phyloP scores from a whole-genome alignment of 2,888 invertebrate genomes.

The Aporophyla lueneburgensis region DNA sequence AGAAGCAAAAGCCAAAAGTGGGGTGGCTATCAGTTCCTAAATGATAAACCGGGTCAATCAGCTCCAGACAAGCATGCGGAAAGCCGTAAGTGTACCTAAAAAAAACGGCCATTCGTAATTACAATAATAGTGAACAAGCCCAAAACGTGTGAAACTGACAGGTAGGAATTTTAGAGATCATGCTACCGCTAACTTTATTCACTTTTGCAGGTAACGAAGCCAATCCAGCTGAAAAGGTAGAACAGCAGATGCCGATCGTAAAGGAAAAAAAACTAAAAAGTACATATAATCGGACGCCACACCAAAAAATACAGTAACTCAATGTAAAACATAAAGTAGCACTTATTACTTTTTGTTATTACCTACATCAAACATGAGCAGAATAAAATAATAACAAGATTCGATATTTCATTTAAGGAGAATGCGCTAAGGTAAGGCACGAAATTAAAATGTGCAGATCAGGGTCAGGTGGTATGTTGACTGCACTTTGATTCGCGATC shows the following conservation, averaged over 20 bases:
- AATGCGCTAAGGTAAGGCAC: too few species aligned
- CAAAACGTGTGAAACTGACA: background rate
- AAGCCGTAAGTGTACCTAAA: background rate
- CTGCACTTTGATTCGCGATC: too few species aligned
- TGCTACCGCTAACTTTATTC: background rate
- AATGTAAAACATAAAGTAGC: background rate
- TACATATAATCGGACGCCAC: background rate
- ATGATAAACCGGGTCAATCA: background rate
- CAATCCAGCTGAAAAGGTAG: background rate
- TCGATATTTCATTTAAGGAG: background rate
- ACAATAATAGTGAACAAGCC: too few species aligned
- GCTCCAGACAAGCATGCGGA: rapidly evolving
- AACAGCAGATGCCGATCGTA: background rate
- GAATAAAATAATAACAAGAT: conserved; percentile 5
- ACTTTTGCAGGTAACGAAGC: background rate
- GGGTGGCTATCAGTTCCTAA: conserved; percentile 18
- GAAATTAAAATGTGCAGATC: too few species aligned
- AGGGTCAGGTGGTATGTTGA: too few species aligned
- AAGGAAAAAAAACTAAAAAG: background rate
- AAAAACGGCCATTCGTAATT: background rate
- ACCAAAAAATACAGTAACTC: background rate
- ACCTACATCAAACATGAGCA: background rate
- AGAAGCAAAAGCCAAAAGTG: conserved; percentile 7
- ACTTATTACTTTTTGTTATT: background rate
- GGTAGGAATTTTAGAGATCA: background rate